phyloP scores from a whole-genome alignment of 2,888 invertebrate species.

The Atethmia centrago region DNA sequence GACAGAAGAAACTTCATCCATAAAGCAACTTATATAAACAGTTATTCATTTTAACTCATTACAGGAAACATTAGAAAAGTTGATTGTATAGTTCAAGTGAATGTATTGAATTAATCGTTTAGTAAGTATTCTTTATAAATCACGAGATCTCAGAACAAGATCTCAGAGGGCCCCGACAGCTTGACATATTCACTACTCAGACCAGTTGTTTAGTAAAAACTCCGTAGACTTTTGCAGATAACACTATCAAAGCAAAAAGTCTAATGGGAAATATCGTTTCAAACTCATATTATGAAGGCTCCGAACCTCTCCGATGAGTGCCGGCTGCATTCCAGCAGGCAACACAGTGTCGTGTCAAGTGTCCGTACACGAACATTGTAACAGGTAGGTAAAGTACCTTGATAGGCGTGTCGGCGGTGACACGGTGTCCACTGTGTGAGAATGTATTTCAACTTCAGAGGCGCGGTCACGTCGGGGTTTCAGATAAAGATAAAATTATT shows the following conservation, averaged over 20 bases:
- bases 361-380: neutral
- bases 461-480: constrained; percentile 4
- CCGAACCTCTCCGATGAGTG: constrained; percentile 7
- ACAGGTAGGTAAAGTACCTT: too few species aligned
- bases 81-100: constrained; percentile 28
- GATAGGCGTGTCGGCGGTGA: constrained; percentile 23
- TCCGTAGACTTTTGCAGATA: constrained; percentile 58
- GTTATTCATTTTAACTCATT: constrained; percentile 23
- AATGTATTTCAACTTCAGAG: neutral
- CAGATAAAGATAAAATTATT: constrained; percentile 18
- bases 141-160: constrained; percentile 59
- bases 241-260: constrained; percentile 55
- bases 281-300: constrained; percentile 44
- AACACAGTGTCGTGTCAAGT: constrained; percentile 33
- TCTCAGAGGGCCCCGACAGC: constrained; percentile 43
- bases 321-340: constrained; percentile 44
- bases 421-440: constrained; percentile 16
- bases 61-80: constrained; percentile 44
- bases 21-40: neutral
- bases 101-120: constrained; percentile 42
- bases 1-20: neutral
- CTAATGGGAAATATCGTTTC: constrained; percentile 51
- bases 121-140: constrained; percentile 51
- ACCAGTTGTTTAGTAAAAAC: constrained; percentile 53
- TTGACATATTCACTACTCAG: constrained; percentile 55